Evolutionary conservation across 1,140 invertebrate genomes (phyloP).

Genomic region (Oryctes rhinoceros): DNA sequence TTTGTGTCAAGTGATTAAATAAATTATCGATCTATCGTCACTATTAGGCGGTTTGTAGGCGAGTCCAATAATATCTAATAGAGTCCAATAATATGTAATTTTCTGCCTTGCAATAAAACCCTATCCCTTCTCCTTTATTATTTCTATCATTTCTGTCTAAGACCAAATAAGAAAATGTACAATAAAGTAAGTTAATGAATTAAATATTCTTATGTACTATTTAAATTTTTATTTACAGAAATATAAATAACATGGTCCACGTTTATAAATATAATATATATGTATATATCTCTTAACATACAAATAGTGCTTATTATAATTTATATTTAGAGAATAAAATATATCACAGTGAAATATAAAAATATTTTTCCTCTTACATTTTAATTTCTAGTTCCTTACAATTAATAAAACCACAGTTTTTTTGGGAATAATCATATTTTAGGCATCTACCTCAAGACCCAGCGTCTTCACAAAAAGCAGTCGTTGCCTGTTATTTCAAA

Average conservation of each 20-base stretch:
- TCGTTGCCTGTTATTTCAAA: neutral
- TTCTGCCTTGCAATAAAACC: no score
- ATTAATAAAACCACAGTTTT: neutral
- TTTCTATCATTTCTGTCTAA: no score
- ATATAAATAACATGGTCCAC: conserved; percentile 26
- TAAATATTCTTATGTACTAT: neutral
- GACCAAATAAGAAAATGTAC: neutral
- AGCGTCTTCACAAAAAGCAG: neutral
- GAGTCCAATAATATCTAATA: no score
- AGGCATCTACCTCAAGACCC: neutral
- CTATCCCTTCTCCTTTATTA: no score
- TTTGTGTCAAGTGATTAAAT: no score
- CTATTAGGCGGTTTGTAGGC: no score
- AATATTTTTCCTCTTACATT: conserved; percentile 19
- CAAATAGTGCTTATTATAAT: conserved; percentile 23
- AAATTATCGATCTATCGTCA: no score
- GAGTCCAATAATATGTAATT: no score
- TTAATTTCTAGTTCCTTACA: neutral
- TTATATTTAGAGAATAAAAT: conserved; percentile 11
- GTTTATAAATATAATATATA: conserved; percentile 30
- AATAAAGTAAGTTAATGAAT: neutral
- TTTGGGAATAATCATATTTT: conserved; percentile 19
- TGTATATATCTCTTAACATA: conserved; percentile 14
- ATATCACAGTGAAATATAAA: conserved; percentile 37
- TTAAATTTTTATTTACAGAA: conserved; percentile 27